Evolutionary conservation across 2,797 vertebrate species (phyloP).

Genomic region (Hyperoplus immaculatus): DNA sequence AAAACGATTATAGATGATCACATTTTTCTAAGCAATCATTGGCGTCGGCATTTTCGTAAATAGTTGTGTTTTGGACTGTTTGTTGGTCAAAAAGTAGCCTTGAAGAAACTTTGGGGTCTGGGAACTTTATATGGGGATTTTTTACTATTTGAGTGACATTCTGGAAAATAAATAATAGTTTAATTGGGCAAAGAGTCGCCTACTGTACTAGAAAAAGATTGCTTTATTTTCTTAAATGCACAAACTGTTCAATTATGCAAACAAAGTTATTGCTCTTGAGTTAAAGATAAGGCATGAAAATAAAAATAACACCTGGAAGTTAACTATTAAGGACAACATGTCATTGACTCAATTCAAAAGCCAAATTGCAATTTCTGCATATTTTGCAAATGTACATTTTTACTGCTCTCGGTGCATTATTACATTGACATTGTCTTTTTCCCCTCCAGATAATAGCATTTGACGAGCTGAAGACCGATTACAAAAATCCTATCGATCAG

Average conservation of each 20-base stretch:
- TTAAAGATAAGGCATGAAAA: background rate
- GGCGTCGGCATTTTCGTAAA: background rate
- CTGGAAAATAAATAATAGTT: background rate
- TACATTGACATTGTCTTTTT: constrained; percentile 22
- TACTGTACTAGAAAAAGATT: background rate
- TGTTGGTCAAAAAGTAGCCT: background rate
- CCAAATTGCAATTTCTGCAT: background rate
- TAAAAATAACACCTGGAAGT: background rate
- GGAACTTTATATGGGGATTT: background rate
- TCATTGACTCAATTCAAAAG: background rate
- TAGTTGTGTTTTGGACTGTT: background rate
- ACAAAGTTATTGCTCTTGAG: background rate
- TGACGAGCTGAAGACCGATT: constrained; percentile 99
- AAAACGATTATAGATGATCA: background rate
- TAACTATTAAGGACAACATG: background rate
- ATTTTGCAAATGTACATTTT: background rate
- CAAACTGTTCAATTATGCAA: background rate
- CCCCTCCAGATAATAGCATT: constrained; percentile 95
- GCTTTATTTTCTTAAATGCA: background rate
- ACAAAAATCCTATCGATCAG: constrained; percentile 99
- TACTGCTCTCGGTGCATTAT: background rate
- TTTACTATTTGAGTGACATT: background rate
- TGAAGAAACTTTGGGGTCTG: background rate
- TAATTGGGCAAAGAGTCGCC: too few relatives aligned
- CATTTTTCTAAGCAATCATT: background rate